A percentile compares a stretch with the other conserved stretches of the same genome.
These are phyloP conservation scores for Corythaixoides concolor DNA, from an alignment of 2,113 vertebrate species.

Conservation along the genomic window DNA sequence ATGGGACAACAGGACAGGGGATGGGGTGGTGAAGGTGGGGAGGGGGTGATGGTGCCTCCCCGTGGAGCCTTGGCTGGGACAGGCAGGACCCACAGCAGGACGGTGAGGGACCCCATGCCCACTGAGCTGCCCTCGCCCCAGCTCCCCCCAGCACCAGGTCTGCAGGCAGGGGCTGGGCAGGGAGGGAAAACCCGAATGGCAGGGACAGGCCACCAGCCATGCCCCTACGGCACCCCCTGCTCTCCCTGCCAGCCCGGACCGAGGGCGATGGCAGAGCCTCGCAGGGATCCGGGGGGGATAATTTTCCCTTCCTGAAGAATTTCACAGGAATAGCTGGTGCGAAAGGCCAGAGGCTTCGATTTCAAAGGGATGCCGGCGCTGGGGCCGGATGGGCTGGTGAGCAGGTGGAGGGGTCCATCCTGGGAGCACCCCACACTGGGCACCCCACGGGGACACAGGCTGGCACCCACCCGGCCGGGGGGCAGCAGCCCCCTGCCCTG, in stretches of 20 bases:
- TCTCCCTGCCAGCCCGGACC: not conserved
- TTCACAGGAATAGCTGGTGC: constrained; percentile 7
- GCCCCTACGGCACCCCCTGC: rapidly evolving
- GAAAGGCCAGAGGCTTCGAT: not conserved
- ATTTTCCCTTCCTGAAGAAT: constrained; percentile 60
- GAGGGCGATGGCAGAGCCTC: not conserved
- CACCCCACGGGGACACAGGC: rapidly evolving
- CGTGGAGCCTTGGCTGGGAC: not conserved
- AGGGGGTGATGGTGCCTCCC: not conserved
- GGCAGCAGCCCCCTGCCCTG: not conserved
- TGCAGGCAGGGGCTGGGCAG: rapidly evolving
- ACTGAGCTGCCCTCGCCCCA: not conserved
- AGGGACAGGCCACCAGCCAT: not conserved
- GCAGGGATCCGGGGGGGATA: not conserved
- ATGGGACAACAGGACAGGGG: not conserved
- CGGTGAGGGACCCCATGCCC: not conserved
- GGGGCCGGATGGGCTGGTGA: not conserved
- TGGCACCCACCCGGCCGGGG: not conserved
- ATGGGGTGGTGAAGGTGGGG: too few relatives aligned
- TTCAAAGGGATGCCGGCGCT: constrained; percentile 37
- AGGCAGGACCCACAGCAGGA: not conserved
- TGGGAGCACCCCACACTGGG: not conserved
- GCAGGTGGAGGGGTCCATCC: not conserved
- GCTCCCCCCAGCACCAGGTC: not conserved
- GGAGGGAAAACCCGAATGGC: rapidly evolving